A percentile compares a stretch with the other conserved stretches of the same genome.
phyloP scores from a whole-genome alignment of 2,113 vertebrate genomes.

The Phainopepla nitens region DNA sequence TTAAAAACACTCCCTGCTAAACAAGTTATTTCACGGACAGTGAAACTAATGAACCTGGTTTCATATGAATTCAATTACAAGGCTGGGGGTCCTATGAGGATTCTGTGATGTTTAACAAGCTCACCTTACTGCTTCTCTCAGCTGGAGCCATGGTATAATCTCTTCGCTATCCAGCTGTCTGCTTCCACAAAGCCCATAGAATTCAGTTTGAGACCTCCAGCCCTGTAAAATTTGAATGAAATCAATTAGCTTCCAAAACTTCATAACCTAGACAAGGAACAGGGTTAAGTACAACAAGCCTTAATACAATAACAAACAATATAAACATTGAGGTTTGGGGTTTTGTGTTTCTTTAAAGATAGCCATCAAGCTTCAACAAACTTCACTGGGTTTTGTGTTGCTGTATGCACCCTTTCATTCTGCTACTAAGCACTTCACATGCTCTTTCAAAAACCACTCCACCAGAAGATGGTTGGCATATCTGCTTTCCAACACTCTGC shows the following conservation, averaged over 20 bases:
- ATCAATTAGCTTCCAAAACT: background rate
- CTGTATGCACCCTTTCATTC: background rate
- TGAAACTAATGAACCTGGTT: conserved; percentile 23
- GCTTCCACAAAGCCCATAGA: background rate
- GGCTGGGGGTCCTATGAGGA: background rate
- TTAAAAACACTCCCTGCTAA: conserved; percentile 46
- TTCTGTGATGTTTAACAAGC: conserved; percentile 30
- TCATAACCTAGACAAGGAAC: background rate
- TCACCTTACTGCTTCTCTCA: conserved; percentile 41
- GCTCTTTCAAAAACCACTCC: background rate
- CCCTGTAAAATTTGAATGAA: conserved; percentile 34
- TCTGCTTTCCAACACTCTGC: background rate
- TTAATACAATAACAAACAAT: background rate
- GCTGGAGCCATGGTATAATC: conserved; percentile 38
- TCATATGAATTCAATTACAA: conserved; percentile 27
- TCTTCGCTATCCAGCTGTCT: background rate
- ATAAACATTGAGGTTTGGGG: background rate
- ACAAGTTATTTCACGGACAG: conserved; percentile 48
- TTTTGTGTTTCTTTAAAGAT: background rate
- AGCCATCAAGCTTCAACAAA: background rate
- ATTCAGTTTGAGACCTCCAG: conserved; percentile 27
- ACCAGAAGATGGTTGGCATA: background rate
- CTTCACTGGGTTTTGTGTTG: background rate
- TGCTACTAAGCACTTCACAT: background rate
- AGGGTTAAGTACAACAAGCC: background rate